Evolutionary conservation across 1,140 invertebrate species (phyloP).

Genomic region (Dreissena rostriformis): DNA sequence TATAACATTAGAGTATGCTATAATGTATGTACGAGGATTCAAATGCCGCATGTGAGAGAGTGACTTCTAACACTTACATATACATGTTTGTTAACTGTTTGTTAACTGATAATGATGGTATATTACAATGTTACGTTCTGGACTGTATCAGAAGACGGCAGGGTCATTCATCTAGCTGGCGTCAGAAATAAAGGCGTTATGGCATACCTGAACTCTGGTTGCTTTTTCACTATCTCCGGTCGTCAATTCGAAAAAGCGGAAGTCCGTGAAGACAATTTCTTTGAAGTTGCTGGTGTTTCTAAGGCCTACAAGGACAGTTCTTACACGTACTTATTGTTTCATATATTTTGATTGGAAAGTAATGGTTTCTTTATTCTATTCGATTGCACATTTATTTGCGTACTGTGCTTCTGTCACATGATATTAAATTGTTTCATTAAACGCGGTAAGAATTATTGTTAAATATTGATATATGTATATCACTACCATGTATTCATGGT

Average conservation of each 20-base stretch:
- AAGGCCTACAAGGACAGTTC: conserved; percentile 55
- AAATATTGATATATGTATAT: too few species aligned
- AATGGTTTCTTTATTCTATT: too few species aligned
- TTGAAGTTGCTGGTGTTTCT: conserved; percentile 45
- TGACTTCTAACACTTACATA: too few species aligned
- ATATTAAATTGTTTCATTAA: too few species aligned
- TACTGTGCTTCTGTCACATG: too few species aligned
- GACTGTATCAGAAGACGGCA: conserved; percentile 39
- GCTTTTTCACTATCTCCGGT: conserved; percentile 56
- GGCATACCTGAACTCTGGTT: conserved; percentile 50
- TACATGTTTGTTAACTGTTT: too few species aligned
- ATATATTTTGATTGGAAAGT: not conserved
- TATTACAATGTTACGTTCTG: not conserved
- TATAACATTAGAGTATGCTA: too few species aligned
- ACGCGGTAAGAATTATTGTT: too few species aligned
- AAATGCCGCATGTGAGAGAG: too few species aligned
- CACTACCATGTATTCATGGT: too few species aligned
- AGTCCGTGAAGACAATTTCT: conserved; percentile 56
- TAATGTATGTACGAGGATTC: too few species aligned
- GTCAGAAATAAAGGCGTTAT: conserved; percentile 63
- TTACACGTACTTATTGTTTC: conserved; percentile 54
- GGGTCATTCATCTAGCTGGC: conserved; percentile 72
- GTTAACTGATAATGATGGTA: not conserved
- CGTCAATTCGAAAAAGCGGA: conserved; percentile 48
- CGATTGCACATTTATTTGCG: too few species aligned